These are phyloP conservation scores for Muscina levida DNA, from an alignment of 2,888 invertebrate species.

Conservation along the genomic window DNA sequence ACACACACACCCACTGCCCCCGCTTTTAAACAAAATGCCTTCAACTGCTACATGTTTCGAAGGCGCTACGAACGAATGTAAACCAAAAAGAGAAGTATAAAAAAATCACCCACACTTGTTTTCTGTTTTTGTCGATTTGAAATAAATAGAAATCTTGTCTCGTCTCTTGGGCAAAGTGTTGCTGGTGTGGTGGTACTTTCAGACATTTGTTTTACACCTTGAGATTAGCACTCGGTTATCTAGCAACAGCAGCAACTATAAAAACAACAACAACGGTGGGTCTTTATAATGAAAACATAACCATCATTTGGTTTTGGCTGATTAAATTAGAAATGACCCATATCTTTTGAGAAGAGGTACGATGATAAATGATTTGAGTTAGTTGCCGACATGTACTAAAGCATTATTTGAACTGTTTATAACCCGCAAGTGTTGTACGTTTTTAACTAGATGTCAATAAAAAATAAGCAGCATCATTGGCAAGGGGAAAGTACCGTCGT, in stretches of 20 bases:
- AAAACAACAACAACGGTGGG: conserved; percentile 19
- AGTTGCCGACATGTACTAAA: no score
- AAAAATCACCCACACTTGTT: conserved; percentile 52
- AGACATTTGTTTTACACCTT: conserved; percentile 37
- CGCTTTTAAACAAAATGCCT: background rate
- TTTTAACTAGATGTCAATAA: no score
- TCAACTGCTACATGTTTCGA: background rate
- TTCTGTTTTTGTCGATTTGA: background rate
- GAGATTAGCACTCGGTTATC: conserved; percentile 23
- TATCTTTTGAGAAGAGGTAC: no score
- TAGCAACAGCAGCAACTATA: conserved; percentile 1
- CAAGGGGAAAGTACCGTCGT: no score
- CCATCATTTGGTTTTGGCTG: no score
- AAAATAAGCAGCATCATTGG: no score
- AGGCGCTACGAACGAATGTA: background rate
- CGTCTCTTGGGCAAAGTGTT: conserved; percentile 30
- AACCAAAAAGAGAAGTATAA: conserved; percentile 13
- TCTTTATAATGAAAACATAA: conserved; percentile 8
- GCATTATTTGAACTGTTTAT: no score
- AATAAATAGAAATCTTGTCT: conserved; percentile 54
- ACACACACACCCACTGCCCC: background rate
- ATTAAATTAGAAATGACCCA: no score
- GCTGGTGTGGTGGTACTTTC: conserved; percentile 12
- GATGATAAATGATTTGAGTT: no score
- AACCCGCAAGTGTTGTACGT: no score